phyloP scores from a whole-genome alignment of 2,888 invertebrate species.

The Andrena camellia region DNA sequence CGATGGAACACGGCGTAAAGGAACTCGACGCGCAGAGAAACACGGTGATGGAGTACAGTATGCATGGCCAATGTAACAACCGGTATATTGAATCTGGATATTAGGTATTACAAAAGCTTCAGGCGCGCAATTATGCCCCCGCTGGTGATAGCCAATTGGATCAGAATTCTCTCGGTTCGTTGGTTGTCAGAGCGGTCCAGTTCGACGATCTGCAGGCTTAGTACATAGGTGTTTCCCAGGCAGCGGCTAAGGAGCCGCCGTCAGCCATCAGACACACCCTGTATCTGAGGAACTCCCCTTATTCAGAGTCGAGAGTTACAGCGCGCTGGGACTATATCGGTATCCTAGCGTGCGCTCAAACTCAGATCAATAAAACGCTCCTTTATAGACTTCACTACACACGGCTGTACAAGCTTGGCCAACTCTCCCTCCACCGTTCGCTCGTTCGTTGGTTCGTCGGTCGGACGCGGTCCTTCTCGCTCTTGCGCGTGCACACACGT shows the following conservation, averaged over 20 bases:
- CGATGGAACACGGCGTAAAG: neutral
- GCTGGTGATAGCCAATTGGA: neutral
- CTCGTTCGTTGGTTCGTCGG: constrained; percentile 45
- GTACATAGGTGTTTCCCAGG: neutral
- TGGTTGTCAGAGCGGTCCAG: constrained; percentile 21
- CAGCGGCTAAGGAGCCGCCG: constrained; percentile 27
- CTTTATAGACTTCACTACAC: constrained; percentile 84
- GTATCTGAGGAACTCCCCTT: constrained; percentile 60
- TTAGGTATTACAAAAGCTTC: neutral
- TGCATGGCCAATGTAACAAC: constrained; percentile 12
- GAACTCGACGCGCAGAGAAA: neutral
- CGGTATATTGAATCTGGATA: constrained; percentile 24
- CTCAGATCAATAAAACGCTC: constrained; percentile 85
- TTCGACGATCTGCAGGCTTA: neutral
- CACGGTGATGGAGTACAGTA: neutral
- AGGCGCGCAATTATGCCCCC: constrained; percentile 12
- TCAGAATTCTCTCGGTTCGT: constrained; percentile 6
- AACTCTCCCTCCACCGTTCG: constrained; percentile 71
- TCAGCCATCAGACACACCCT: constrained; percentile 56
- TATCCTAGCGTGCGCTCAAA: constrained; percentile 83
- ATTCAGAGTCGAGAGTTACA: constrained; percentile 67
- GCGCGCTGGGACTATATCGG: constrained; percentile 75
- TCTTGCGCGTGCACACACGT: constrained; percentile 21
- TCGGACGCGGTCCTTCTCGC: constrained; percentile 50
- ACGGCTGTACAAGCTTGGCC: constrained; percentile 81